Evolutionary conservation across 2,113 vertebrate species (phyloP).

Genomic region (Saimiri boliviensis): DNA sequence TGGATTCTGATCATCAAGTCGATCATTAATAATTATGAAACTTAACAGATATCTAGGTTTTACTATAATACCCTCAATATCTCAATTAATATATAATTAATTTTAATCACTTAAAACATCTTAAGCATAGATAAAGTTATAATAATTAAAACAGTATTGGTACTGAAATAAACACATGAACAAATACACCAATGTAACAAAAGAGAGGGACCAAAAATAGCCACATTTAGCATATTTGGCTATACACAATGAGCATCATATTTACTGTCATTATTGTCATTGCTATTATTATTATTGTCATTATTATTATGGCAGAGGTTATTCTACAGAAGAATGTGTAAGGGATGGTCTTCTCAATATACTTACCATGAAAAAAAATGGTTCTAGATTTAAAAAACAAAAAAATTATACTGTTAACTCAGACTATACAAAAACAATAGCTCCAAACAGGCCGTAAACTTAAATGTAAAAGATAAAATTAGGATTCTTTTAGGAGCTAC

Average conservation of each 20-base stretch:
- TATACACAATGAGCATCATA: background rate
- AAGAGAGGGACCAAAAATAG: background rate
- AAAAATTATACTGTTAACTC: background rate
- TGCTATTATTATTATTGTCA: background rate
- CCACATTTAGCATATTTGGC: background rate
- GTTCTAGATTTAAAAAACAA: background rate
- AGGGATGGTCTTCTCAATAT: background rate
- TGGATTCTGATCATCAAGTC: background rate
- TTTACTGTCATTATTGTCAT: background rate
- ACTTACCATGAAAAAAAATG: background rate
- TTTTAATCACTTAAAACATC: background rate
- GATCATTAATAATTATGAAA: background rate
- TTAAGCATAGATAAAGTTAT: background rate
- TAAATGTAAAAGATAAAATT: background rate
- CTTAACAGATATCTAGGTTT: background rate
- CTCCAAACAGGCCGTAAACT: background rate
- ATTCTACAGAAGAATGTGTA: background rate
- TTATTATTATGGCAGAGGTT: background rate
- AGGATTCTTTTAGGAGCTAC: background rate
- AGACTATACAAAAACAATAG: background rate
- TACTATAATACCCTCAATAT: background rate
- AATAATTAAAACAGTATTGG: background rate
- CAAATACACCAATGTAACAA: background rate
- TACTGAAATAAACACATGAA: background rate
- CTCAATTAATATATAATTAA: no score